phyloP scores from a whole-genome alignment of 2,888 invertebrate species.

The Agelastica alni region DNA sequence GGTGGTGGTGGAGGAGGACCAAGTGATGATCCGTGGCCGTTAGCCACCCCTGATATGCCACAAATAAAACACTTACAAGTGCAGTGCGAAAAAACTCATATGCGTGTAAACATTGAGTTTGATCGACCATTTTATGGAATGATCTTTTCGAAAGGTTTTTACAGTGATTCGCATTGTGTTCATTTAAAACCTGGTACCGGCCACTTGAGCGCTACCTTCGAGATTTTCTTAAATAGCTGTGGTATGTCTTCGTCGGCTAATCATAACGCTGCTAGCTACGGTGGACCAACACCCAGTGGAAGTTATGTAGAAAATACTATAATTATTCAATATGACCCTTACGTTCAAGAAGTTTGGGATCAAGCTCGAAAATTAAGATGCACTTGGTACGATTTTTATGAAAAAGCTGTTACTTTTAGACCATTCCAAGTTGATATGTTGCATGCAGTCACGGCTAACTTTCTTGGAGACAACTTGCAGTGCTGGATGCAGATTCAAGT shows the following conservation, averaged over 20 bases:
- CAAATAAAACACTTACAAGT: constrained; percentile 93
- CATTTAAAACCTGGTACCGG: constrained; percentile 91
- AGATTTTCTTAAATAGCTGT: constrained; percentile 90
- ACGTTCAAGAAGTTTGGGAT: constrained; percentile 95
- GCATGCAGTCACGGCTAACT: constrained; percentile 93
- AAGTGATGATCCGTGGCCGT: constrained; percentile 85
- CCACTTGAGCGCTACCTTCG: constrained; percentile 88
- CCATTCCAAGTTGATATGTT: constrained; percentile 96
- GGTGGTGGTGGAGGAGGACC: constrained; percentile 50
- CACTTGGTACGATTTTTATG: constrained; percentile 96
- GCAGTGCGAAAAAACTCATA: constrained; percentile 94
- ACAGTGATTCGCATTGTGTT: constrained; percentile 89
- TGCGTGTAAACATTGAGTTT: constrained; percentile 94
- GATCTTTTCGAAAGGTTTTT: constrained; percentile 94
- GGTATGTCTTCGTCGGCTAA: constrained; percentile 94
- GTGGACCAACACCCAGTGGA: constrained; percentile 87
- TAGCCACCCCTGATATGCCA: constrained; percentile 86
- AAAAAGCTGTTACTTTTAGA: constrained; percentile 91
- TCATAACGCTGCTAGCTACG: constrained; percentile 80
- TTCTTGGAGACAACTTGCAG: constrained; percentile 92
- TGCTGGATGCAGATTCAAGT: constrained; percentile 99
- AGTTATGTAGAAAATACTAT: constrained; percentile 94
- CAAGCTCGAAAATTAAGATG: constrained; percentile 89
- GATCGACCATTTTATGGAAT: constrained; percentile 94
- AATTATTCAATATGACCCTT: constrained; percentile 92